Evolutionary conservation across 92 coral and sea anemone species (phyloP).

Genomic region (Scolanthus callimorphus): DNA sequence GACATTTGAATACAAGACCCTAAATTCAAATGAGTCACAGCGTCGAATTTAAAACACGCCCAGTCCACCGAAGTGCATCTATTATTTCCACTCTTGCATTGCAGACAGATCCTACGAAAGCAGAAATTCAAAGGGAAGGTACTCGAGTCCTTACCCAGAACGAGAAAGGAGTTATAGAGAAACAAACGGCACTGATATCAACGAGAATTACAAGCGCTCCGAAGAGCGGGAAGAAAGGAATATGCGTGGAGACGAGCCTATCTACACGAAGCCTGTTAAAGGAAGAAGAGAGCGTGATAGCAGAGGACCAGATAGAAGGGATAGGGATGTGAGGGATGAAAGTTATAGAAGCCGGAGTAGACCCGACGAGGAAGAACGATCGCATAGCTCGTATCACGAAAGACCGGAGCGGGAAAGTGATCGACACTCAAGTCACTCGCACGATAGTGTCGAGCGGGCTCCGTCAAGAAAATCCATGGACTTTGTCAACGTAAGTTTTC

Average conservation of each 20-base stretch:
- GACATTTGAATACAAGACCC: neutral
- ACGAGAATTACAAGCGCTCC: constrained; percentile 12
- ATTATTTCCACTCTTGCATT: constrained; percentile 10
- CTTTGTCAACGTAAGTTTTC: constrained; percentile 24
- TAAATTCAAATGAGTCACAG: constrained; percentile 42
- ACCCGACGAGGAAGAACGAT: constrained; percentile 1
- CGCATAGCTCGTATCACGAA: neutral
- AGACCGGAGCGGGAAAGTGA: neutral
- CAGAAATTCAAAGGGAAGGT: constrained; percentile 7
- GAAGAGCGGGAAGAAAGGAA: constrained; percentile 2
- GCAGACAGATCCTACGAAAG: constrained; percentile 34
- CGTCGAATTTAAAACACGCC: constrained; percentile 2
- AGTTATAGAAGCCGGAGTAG: neutral
- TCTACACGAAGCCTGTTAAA: constrained; percentile 20
- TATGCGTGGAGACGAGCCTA: constrained; percentile 33
- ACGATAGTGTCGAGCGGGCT: constrained; percentile 1
- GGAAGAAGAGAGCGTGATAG: constrained; percentile 8
- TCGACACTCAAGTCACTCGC: neutral
- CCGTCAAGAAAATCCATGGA: constrained; percentile 21
- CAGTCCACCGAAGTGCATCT: neutral
- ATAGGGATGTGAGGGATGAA: neutral
- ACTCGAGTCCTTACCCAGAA: constrained; percentile 5
- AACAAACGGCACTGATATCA: constrained; percentile 22
- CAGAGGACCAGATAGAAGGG: constrained; percentile 8
- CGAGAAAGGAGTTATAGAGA: constrained; percentile 9